Base-by-base conservation (phyloP, 2,113 vertebrate species). In the Malurus alboscapulatus region DNA sequence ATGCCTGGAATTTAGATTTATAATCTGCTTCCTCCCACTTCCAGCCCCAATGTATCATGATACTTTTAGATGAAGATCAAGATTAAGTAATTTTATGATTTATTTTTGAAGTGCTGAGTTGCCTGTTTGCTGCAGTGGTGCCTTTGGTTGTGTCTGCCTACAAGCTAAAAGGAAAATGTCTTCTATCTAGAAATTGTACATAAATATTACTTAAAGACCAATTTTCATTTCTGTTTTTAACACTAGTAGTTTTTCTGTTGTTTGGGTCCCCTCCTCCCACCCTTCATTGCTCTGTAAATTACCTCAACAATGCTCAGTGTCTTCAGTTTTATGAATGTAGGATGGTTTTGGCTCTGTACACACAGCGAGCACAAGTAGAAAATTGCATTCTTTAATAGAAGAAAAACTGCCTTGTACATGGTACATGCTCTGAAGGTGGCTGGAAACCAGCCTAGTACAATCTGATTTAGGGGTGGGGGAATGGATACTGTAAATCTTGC, bases 1-100 rank as follows among this genome's bases (percentile, higher is more conserved):
- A 19, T 92, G 87, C 71, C 92, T 95, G 91, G 95, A 96, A 85
- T 87, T 94, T 88, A 84, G 88, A 96, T 97, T 94, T 96, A 93
- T 88, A 95, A 93, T 91, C 38, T 96, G 71, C 18, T 74, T 74
- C 26, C 69, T 71, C 48, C 30, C 55, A 5, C 17, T 54, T 53
- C 14, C 11, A 66, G 21, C 7, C 16, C 40, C 26, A 61, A 81
- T 75, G 45, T 91, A 34, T 96, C 72, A 47, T 90, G 79, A 83
- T 93, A 78, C 27, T 76, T 93, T 91, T 92, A 94, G n/a, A 27
- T 50, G 91, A 86, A 88, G 57, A 47, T 79, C 74, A 87, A 88
- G 57, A 47, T 79, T 67, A 84, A 72, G 68, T 94, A 80, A 94
- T 66, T 92, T 90, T 68, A 61, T 92, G 30, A 53, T 95, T 78